phyloP scores from a whole-genome alignment of 1,140 invertebrate genomes.

The Drosophila sechellia region DNA sequence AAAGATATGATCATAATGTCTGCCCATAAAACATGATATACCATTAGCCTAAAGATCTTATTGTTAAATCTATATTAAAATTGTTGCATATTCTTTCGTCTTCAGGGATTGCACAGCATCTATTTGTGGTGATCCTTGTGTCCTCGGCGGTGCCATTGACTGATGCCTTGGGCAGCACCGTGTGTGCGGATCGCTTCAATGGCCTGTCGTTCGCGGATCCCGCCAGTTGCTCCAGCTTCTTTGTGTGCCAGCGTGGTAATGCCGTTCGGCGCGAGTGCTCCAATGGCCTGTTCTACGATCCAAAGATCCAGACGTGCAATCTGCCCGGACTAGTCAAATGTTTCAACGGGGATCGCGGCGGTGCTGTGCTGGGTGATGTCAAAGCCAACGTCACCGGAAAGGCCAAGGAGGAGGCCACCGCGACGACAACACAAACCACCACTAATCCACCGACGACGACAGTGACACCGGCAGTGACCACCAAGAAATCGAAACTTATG shows the following conservation, averaged over 20 bases:
- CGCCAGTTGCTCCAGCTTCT: conserved; percentile 54
- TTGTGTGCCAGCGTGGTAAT: conserved; percentile 53
- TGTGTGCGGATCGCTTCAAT: conserved; percentile 44
- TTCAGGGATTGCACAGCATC: conserved; percentile 41
- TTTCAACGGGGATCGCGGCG: conserved; percentile 47
- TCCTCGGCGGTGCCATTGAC: conserved; percentile 18
- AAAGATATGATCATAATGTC: no score
- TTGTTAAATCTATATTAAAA: neutral
- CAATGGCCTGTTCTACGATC: conserved; percentile 48
- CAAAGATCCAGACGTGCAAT: conserved; percentile 46
- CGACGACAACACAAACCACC: neutral
- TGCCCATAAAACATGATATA: no score
- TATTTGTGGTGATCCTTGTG: conserved; percentile 49
- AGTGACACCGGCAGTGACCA: neutral
- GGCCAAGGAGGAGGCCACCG: neutral
- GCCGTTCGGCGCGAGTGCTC: conserved; percentile 48
- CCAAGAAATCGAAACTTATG: neutral
- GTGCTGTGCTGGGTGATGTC: neutral
- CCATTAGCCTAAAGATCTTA: no score
- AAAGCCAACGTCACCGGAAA: neutral
- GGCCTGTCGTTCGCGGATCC: conserved; percentile 56
- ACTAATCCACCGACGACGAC: neutral
- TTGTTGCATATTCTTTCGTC: neutral
- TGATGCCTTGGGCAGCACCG: conserved; percentile 20
- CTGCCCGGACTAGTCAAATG: conserved; percentile 49